These are phyloP conservation scores for Macropodus opercularis DNA, from an alignment of 2,797 vertebrate species.

Conservation along the genomic window DNA sequence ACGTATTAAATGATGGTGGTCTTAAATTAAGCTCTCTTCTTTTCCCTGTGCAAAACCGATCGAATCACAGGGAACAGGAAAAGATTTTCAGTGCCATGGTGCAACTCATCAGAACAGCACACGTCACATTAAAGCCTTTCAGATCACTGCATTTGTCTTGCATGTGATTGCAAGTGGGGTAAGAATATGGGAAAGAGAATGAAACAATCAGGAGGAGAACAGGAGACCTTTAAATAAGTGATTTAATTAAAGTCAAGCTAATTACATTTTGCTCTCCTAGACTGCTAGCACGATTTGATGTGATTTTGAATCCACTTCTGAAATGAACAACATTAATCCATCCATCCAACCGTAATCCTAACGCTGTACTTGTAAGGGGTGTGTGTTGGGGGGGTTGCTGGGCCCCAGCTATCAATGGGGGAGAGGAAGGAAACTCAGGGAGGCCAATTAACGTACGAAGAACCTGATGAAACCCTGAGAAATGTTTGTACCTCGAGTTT, in stretches of 20 bases:
- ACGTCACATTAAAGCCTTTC: constrained; percentile 56
- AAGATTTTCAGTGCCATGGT: constrained; percentile 62
- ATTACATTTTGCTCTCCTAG: constrained; percentile 62
- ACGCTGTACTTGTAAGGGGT: too few relatives aligned
- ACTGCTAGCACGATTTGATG: constrained; percentile 54
- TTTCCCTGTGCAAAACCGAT: constrained; percentile 62
- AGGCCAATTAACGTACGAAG: too few relatives aligned
- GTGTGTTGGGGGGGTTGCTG: too few relatives aligned
- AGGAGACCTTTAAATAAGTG: constrained; percentile 27
- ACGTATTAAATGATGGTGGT: too few relatives aligned
- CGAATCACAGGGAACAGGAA: constrained; percentile 66
- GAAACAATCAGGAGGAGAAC: constrained; percentile 36
- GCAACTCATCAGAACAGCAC: constrained; percentile 70
- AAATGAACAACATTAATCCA: constrained; percentile 56
- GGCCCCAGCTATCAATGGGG: too few relatives aligned
- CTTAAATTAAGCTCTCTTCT: constrained; percentile 55
- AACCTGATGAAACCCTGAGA: too few relatives aligned
- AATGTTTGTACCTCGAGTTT: too few relatives aligned
- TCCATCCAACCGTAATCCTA: too few relatives aligned
- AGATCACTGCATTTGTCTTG: constrained; percentile 62
- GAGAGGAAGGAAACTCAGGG: too few relatives aligned
- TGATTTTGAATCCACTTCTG: constrained; percentile 59
- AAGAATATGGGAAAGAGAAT: constrained; percentile 11
- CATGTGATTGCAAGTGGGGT: constrained; percentile 62
- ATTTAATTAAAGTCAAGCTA: constrained; percentile 71